Base-by-base conservation (phyloP, 1,140 invertebrate species). In the Doryteuthis pealeii region DNA sequence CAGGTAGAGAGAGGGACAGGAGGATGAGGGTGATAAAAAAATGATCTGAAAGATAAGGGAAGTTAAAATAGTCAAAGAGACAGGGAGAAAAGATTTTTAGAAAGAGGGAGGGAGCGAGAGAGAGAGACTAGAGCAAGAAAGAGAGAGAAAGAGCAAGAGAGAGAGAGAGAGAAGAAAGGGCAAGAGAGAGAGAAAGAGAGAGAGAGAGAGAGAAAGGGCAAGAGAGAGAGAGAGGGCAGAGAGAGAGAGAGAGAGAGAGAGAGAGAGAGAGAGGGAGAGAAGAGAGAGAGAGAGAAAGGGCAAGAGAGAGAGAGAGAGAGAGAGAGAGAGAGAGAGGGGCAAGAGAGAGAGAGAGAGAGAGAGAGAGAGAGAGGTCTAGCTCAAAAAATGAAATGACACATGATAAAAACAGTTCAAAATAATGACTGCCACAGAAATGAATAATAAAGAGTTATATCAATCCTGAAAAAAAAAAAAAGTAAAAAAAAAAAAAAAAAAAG, bases 101-200 rank as follows among this genome's bases (percentile, higher is more conserved):
- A 62, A 30, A 62, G 15, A 62, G 22, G 58, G 28, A 4, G 58
- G 15, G 58, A 15, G 58, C 22, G 15, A 15, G 15, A 62, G 58
- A 62, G 58, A 74, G 18, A 72, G 2, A 54, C 54, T 15, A 49
- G 33, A 66, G 58, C 35, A 35, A 49, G 1, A 33, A 35, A 35
- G 70, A 72, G 74, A 72, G 70, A 66, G 74, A 73, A 30, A 70
- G 74, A 72, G 71, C n/a, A 33, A 35, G 54, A 43, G 74, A 32
- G 40, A 43, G 74, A 62, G 28, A 45, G 45, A 22, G 45, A 28
- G 49, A 58, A 22, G 45, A 28, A 35, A 58, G 15, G 35, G 22
- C 26, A 31, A 43, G 31, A 35, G 22, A 45, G 32, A 74, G 33
- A 32, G 49, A 31, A 33, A n/a, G 31, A 68, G 69, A 5, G 62